phyloP scores from a whole-genome alignment of 2,797 vertebrate species.

The Spheniscus humboldti region DNA sequence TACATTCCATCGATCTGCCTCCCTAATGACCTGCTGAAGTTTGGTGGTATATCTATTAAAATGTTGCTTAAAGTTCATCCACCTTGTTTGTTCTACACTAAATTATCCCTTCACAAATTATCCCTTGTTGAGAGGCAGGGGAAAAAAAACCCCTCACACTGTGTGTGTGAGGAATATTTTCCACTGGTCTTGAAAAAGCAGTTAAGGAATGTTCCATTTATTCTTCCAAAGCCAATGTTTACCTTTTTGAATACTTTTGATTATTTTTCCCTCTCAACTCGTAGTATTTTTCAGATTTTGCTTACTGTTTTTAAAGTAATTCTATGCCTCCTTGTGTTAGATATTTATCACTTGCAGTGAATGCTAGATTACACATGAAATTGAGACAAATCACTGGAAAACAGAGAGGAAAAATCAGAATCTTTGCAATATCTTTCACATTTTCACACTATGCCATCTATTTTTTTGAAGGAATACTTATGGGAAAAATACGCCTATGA shows the following conservation, averaged over 20 bases:
- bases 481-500: background rate
- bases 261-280: conserved; percentile 42
- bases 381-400: background rate
- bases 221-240: conserved; percentile 69
- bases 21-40: conserved; percentile 47
- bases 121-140: conserved; percentile 31
- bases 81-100: conserved; percentile 61
- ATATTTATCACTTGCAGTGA: background rate
- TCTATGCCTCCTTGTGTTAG: background rate
- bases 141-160: background rate
- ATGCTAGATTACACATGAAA: background rate
- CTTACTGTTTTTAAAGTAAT: conserved; percentile 16
- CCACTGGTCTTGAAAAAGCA: conserved; percentile 64
- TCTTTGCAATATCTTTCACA: background rate
- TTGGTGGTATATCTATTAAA: conserved; percentile 69
- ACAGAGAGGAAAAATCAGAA: background rate
- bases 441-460: background rate
- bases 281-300: conserved; percentile 36
- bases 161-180: conserved; percentile 65
- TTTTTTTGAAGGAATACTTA: background rate
- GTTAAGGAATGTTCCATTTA: conserved; percentile 67
- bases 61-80: conserved; percentile 64
- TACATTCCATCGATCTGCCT: conserved; percentile 62
- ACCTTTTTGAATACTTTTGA: conserved; percentile 41
- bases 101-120: conserved; percentile 70